Percentiles rank a stretch among this genome's conserved stretches.
These are phyloP conservation scores for Sinocyclocheilus maitianheensis DNA, from an alignment of 2,113 vertebrate species.

Conservation along the genomic window DNA sequence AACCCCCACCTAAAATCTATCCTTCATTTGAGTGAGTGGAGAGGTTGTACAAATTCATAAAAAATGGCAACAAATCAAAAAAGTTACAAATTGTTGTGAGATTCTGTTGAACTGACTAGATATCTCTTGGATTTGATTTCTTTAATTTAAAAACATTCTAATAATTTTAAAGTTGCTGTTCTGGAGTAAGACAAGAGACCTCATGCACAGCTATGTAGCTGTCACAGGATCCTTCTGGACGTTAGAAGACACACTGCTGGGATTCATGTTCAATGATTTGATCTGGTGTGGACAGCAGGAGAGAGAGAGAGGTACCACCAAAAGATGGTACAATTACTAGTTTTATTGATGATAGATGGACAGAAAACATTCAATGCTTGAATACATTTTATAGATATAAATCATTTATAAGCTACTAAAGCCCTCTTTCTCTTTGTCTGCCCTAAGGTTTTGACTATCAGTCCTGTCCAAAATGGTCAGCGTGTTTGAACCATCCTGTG, in stretches of 20 bases:
- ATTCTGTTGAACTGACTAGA: background rate
- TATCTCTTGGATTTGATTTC: background rate
- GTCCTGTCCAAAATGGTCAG: conserved; percentile 74
- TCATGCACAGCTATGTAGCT: conserved; percentile 72
- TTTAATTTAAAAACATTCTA: background rate
- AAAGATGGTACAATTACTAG: background rate
- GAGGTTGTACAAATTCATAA: background rate
- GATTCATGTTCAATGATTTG: conserved; percentile 79
- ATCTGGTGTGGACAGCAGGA: conserved; percentile 74
- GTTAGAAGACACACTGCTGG: conserved; percentile 76
- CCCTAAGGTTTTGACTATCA: conserved; percentile 66
- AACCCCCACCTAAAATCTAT: background rate
- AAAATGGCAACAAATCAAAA: background rate
- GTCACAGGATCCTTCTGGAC: conserved; percentile 70
- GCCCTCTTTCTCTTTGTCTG: background rate
- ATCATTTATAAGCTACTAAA: background rate
- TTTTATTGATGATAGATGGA: background rate
- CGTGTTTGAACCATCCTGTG: conserved; percentile 71
- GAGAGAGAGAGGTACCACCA: conserved; percentile 60
- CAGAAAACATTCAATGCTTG: background rate
- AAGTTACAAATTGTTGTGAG: background rate
- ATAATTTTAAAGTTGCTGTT: conserved; percentile 71
- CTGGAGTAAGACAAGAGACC: conserved; percentile 76
- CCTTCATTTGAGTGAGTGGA: background rate
- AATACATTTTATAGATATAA: background rate